Base-by-base conservation (phyloP, 2,113 vertebrate species). In the Dascyllus trimaculatus region DNA sequence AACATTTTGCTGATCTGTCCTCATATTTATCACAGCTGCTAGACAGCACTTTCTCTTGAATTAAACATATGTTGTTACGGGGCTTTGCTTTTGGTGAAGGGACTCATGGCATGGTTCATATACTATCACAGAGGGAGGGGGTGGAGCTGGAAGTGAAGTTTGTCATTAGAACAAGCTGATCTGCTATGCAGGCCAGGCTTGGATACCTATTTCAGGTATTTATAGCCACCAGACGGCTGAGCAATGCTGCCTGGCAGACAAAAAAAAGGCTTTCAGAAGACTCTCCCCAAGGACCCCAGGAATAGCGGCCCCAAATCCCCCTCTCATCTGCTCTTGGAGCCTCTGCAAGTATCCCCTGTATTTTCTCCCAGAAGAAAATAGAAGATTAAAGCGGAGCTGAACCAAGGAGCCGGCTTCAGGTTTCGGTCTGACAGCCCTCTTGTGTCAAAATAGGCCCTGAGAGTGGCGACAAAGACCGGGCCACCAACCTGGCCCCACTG, bases 391-490 rank as follows among this genome's bases (percentile, higher is more conserved):
- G 84, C 56, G 19, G 54, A 46, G 66, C 53, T 74, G 63, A 70
- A 68, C 6, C 48, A 61, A 80, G 80, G 79, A 87, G 73, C 80
- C 43, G 45, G 90, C 56, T 10, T 92, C 85, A 10, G 75, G 82
- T 94, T 93, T 88, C 90, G 40, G 65, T 85, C 73, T 85, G 81
- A 91, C 71, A 13, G 77, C 52, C 77, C 83, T 89, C 84, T 78
- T 51, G 64, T 92, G 89, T 92, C 76, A 82, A 92, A 93, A 92
- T 82, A 88, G 80, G 87, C 67, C 86, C 86, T 88, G 71, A 79
- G 89, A 75, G 90, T 91, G 90, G 92, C 80, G 88, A 93, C 92
- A 92, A 88, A 90, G 90, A 75, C 71, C 52, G 54, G 85, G 76
- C 80, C 90, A 78, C 61, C 72, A 57, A 79, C 75, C 78, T 78